phyloP scores from a whole-genome alignment of 2,113 vertebrate genomes.

The Embiotoca jacksoni region DNA sequence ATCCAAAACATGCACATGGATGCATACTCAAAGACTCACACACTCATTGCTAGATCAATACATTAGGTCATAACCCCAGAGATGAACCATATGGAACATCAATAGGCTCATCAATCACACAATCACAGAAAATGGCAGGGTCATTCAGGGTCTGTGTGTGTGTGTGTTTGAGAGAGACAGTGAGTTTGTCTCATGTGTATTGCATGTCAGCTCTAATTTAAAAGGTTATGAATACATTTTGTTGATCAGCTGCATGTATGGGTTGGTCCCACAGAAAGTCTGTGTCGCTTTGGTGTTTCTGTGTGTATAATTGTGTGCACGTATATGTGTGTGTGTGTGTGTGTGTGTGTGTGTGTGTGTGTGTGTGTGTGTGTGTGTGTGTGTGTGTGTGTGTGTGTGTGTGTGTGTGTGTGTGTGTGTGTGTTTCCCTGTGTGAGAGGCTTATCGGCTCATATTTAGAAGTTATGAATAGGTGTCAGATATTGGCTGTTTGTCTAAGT shows the following conservation, averaged over 20 bases:
- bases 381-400: neutral
- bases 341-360: neutral
- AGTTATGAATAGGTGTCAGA: conserved; percentile 55
- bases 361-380: neutral
- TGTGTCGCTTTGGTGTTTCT: neutral
- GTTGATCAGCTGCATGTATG: conserved; percentile 3
- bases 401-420: neutral
- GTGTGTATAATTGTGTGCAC: neutral
- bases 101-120: conserved; percentile 75
- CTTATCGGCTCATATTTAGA: conserved; percentile 56
- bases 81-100: conserved; percentile 73
- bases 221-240: conserved; percentile 55
- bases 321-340: neutral
- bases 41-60: conserved; percentile 53
- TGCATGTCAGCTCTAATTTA: conserved; percentile 50
- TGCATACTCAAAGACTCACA: conserved; percentile 12
- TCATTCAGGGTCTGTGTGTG: conserved; percentile 19
- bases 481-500: conserved; percentile 43
- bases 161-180: neutral
- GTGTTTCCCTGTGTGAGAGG: conserved; percentile 1
- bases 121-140: conserved; percentile 63
- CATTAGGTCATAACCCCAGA: conserved; percentile 54
- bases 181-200: conserved; percentile 30
- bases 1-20: conserved; percentile 5
- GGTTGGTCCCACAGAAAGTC: conserved; percentile 3